phyloP scores from a whole-genome alignment of 2,797 vertebrate genomes.

The Crenichthys baileyi region DNA sequence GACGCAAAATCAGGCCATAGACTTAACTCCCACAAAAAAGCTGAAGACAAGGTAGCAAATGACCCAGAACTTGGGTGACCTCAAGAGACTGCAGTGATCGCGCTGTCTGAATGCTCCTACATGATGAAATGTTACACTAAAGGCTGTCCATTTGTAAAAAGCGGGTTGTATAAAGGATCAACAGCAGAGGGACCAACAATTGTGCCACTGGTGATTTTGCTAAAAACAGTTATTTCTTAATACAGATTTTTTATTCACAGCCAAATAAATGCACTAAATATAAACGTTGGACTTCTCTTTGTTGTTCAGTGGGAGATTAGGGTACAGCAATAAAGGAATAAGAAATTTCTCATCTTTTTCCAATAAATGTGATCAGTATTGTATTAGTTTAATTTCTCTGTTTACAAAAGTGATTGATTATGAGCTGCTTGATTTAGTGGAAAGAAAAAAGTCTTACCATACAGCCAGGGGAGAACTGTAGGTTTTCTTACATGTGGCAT shows the following conservation, averaged over 20 bases:
- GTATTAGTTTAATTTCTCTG: background rate
- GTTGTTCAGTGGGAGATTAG: too few species aligned
- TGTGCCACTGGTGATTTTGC: background rate
- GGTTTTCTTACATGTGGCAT: background rate
- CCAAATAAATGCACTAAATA: background rate
- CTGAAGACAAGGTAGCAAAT: background rate
- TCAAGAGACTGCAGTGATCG: background rate
- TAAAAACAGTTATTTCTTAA: background rate
- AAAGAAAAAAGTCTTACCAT: background rate
- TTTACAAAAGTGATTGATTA: background rate
- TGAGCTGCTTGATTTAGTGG: background rate
- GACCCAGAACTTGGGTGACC: background rate
- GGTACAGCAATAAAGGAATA: background rate
- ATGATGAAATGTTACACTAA: background rate
- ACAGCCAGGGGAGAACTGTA: background rate
- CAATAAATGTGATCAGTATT: background rate
- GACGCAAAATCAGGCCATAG: background rate
- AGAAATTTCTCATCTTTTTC: background rate
- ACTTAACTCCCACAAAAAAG: background rate
- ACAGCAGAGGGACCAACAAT: background rate
- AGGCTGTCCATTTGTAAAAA: background rate
- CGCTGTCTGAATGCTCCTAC: background rate
- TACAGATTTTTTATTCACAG: background rate
- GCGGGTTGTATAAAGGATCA: background rate
- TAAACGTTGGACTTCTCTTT: too few species aligned